Base-by-base conservation (phyloP, 2,888 invertebrate species). In the Parthenolecanium corni region DNA sequence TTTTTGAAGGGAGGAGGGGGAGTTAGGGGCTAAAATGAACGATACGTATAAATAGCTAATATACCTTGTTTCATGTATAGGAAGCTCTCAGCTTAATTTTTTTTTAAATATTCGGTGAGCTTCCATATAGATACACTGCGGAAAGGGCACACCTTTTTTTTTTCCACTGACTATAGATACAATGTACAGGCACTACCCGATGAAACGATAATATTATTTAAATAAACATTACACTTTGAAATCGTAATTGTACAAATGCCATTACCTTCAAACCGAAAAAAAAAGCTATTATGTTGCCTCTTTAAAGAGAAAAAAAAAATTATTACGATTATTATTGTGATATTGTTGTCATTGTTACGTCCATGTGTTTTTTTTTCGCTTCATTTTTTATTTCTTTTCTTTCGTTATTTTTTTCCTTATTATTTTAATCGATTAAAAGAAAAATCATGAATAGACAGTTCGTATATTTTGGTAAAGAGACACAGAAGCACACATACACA, bases 131-230 rank as follows among this genome's bases (percentile, higher is more conserved):
- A 9, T 31, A 31, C n/a, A n/a, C 31, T 31, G 31, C 31, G 31
- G 31, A 31, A 31, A 31, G 9, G 31, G 61, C 61, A 40, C 61
- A 61, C 61, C 61, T 51, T 61, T 51, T 46, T 61, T 61, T 23
- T 40, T 61, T 46, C 24, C 20, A 44, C 20, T 46, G 51, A 51
- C 40, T 46, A 51, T 61, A 49, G 49, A 51, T 49, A 61, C 61
- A 61, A 61, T 61, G 51, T 52, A 52, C 25, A 20, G 61, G 49
- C 51, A 51, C n/a, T n/a, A 61, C 31, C 51, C 61, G 61, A 61
- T 61, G 49, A 61, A 61, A 61, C 61, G 61, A 61, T 61, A 61
- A 61, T 61, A 61, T 61, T 61, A 61, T 61, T 51, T 51, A 61
- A 61, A 61, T 61, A 61, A 61, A 61, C 61, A 61, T 51, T 61